Conservation (phyloP, 2,888 invertebrate species). For the Trachelus tabidus region DNA sequence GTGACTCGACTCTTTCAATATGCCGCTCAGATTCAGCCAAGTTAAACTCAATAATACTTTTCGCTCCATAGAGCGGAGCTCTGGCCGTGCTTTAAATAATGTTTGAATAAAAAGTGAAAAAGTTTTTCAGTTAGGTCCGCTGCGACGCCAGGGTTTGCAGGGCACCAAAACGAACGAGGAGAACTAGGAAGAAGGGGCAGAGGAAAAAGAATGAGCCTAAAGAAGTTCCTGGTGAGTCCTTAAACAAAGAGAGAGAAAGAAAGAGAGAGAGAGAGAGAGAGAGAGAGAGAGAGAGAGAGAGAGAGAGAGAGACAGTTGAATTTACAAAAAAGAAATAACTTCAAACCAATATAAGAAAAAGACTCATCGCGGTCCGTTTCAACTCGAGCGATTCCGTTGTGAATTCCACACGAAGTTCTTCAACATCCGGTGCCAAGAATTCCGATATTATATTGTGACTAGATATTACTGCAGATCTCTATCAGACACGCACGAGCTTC, state of each 20-base stretch:
- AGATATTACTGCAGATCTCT: too few species aligned
- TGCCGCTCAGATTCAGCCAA: neutral
- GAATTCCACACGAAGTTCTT: too few species aligned
- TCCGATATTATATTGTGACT: too few species aligned
- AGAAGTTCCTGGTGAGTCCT: too few species aligned
- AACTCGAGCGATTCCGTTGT: too few species aligned
- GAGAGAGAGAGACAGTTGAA: too few species aligned
- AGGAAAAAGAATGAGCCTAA: neutral
- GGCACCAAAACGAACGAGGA: neutral
- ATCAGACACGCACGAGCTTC: too few species aligned
- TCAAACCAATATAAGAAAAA: too few species aligned
- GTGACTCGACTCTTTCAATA: slow-evolving; percentile 2
- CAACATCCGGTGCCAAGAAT: too few species aligned
- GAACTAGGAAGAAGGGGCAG: slow-evolving; percentile 6
- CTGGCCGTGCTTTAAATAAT: slow-evolving; percentile 35
- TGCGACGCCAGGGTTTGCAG: neutral
- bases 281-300: neutral
- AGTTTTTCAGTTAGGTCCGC: slow-evolving; percentile 33
- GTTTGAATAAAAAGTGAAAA: slow-evolving; percentile 41
- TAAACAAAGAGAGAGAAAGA: neutral
- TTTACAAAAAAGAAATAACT: too few species aligned
- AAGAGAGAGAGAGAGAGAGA: neutral
- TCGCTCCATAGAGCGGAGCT: neutral
- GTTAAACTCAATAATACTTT: slow-evolving; percentile 32
- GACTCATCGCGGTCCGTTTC: too few species aligned